Evolutionary conservation across 2,888 invertebrate species (phyloP).

Genomic region (Lycia hirtaria): DNA sequence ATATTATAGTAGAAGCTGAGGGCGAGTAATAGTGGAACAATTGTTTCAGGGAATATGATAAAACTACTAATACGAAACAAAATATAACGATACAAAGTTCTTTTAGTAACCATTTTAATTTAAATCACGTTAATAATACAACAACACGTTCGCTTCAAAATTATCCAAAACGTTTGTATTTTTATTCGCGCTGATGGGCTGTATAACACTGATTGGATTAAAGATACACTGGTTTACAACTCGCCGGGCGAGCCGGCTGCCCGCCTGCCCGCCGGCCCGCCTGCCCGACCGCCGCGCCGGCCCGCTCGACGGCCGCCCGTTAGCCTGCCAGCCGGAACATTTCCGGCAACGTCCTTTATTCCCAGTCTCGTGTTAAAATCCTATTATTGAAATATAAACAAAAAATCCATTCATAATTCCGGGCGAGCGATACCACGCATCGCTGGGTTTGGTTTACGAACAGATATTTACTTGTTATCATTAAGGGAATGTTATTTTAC

Average conservation of each 20-base stretch:
- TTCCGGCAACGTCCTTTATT: slow-evolving; percentile 22
- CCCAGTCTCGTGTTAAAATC: slow-evolving; percentile 21
- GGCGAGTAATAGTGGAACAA: no score
- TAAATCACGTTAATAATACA: neutral
- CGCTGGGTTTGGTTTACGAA: slow-evolving; percentile 3
- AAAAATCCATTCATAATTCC: slow-evolving; percentile 17
- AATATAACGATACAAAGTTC: no score
- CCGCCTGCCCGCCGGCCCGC: no score
- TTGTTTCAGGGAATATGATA: no score
- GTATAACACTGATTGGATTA: slow-evolving; percentile 30
- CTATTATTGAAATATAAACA: slow-evolving; percentile 29
- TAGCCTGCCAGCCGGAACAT: slow-evolving; percentile 9
- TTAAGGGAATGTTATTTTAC: slow-evolving; percentile 14
- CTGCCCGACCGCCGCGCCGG: slow-evolving; percentile 5
- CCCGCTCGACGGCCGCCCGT: no score
- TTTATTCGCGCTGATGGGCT: slow-evolving; percentile 8
- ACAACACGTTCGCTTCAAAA: neutral
- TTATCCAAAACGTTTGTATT: slow-evolving; percentile 6
- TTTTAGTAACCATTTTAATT: no score
- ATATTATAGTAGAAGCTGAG: no score
- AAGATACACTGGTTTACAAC: slow-evolving; percentile 29
- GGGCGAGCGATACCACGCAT: slow-evolving; percentile 12
- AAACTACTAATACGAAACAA: no score
- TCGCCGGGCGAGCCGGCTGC: neutral
- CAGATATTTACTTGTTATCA: slow-evolving; percentile 10